These are phyloP conservation scores for Psilopogon haemacephalus DNA, from an alignment of 2,113 vertebrate genomes.

Conservation along the genomic window DNA sequence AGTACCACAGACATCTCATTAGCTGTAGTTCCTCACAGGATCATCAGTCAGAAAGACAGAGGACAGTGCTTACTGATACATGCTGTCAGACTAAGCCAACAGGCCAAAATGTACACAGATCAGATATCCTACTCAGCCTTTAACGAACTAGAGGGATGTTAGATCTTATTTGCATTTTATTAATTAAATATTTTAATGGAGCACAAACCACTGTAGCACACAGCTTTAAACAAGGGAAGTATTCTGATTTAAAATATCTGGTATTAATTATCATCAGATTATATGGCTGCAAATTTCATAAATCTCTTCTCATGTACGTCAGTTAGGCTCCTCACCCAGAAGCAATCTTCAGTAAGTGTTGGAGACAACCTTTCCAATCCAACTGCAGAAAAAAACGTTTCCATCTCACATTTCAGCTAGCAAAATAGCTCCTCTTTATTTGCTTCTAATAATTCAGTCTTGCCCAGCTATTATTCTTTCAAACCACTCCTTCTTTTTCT, in stretches of 20 bases:
- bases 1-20: not conserved
- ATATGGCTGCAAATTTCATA: not conserved
- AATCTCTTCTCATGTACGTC: not conserved
- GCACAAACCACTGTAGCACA: not conserved
- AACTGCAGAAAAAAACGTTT: not conserved
- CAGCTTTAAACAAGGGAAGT: not conserved
- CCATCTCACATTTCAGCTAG: not conserved
- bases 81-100: not conserved
- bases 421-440: not conserved
- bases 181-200: not conserved
- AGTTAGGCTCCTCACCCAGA: not conserved
- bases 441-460: not conserved
- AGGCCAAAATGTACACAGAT: not conserved
- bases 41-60: not conserved
- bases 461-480: not conserved
- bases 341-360: not conserved
- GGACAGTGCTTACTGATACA: not conserved
- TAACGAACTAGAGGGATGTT: not conserved
- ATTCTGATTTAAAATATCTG: not conserved
- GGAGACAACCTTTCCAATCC: not conserved
- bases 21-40: not conserved
- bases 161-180: not conserved
- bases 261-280: not conserved
- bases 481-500: not conserved
- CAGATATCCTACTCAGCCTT: not conserved